Conservation (phyloP, 23 tunicate species). For the Halocynthia roretzi region DNA sequence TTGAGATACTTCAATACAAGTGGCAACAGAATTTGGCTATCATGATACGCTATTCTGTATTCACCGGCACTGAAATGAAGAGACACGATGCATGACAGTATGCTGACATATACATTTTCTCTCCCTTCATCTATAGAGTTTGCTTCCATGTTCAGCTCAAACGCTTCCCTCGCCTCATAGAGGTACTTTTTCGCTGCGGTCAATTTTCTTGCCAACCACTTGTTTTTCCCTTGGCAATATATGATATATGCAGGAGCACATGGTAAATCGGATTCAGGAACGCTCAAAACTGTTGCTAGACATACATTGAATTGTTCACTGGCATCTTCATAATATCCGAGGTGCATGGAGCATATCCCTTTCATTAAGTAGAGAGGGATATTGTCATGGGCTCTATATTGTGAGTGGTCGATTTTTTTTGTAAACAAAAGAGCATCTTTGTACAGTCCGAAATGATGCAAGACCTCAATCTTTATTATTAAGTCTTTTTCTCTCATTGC, state of each 20-base stretch:
- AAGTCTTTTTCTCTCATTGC: no score
- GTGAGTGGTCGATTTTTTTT: background rate
- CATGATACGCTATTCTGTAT: no score
- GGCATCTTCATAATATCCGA: slow-evolving; percentile 4
- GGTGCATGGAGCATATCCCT: slow-evolving; percentile 8
- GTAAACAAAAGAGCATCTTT: slow-evolving; percentile 2
- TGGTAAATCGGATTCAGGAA: slow-evolving; percentile 20
- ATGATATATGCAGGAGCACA: background rate
- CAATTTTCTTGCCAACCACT: background rate
- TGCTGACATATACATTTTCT: no score
- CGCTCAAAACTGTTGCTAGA: background rate
- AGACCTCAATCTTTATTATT: background rate
- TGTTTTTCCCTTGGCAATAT: slow-evolving; percentile 3
- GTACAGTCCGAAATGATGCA: slow-evolving; percentile 6
- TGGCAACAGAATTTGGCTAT: no score
- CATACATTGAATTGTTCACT: background rate
- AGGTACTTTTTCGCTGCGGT: slow-evolving; percentile 1
- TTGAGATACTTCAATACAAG: no score
- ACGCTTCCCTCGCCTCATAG: slow-evolving; percentile 5
- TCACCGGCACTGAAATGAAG: no score
- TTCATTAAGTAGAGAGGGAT: slow-evolving; percentile 2
- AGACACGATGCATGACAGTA: no score
- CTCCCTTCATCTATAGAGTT: no score
- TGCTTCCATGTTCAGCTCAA: background rate
- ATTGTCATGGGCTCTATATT: background rate